A percentile compares a stretch with the other conserved stretches of the same genome.
These are phyloP conservation scores for Elgaria multicarinata DNA, from an alignment of 2,113 vertebrate genomes.

Conservation along the genomic window DNA sequence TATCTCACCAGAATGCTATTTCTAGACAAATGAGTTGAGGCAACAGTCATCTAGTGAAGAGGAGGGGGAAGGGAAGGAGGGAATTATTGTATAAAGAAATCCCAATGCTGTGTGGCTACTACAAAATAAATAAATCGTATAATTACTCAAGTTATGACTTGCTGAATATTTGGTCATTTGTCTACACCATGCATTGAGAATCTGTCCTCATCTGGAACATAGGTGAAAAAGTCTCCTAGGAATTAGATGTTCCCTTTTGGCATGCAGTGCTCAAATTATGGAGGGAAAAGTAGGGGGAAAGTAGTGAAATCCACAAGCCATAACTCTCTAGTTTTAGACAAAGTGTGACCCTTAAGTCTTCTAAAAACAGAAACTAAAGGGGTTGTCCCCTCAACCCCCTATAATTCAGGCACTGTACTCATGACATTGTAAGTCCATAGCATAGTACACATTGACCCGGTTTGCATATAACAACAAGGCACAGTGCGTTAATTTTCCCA, in stretches of 20 bases:
- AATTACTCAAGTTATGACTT: not conserved
- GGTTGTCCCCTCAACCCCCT: not conserved
- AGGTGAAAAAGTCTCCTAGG: not conserved
- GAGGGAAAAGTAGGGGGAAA: too few relatives aligned
- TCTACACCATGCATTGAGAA: not conserved
- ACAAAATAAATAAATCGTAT: not conserved
- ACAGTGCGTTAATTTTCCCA: too few relatives aligned
- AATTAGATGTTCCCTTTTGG: not conserved
- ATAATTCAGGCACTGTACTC: not conserved
- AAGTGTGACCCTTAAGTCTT: not conserved
- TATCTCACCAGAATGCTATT: not conserved
- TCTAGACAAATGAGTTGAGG: not conserved
- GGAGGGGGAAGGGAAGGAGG: not conserved
- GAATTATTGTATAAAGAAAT: not conserved
- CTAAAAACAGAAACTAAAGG: not conserved
- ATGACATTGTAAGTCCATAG: not conserved
- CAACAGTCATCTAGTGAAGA: not conserved
- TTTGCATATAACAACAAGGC: too few relatives aligned
- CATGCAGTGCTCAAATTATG: too few relatives aligned
- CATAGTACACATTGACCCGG: too few relatives aligned
- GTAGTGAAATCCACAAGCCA: too few relatives aligned
- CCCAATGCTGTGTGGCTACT: not conserved
- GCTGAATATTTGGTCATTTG: not conserved
- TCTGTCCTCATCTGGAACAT: not conserved
- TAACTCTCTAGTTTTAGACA: not conserved